Base-by-base conservation (phyloP, 2,888 invertebrate species). In the Caenorhabditis imperialis region DNA sequence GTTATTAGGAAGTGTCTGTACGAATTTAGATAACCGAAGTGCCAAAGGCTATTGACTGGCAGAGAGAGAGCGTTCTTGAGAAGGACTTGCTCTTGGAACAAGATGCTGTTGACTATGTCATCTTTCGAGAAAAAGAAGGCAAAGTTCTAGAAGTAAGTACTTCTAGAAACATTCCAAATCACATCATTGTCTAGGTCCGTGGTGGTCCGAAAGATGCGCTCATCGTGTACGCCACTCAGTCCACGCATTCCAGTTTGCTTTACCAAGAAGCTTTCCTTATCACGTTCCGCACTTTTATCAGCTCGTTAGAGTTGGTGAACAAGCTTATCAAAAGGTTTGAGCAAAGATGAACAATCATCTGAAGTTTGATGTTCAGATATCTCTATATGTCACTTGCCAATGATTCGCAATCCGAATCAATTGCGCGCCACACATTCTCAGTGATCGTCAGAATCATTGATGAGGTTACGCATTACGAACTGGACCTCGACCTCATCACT, bases 261-360 rank as follows among this genome's bases (percentile, higher is more conserved):
- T 96, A 94, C 90, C 95, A 95, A 91, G 98, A 99, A 91, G 97
- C 98, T 78, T 99, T 99, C 90, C 92, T 98, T 84, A 95, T 96
- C 60, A 99, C 98, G 73, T 99, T 98, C 90, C 79, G 85, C 27
- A 82, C 84, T 53, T 86, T 86, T 73, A 81, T 84, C 61, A 75
- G 81, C 23, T 80, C 82, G 12, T 57, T 77, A 42, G 85, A 85
- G 70, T 74, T 87, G 42, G 75, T 85, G 27, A 82, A 85, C 65
- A 85, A 85, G 70, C 81, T 86, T 23, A 79, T 85, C 42, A 79
- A 79, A 58, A 54, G 85, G 85, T 85, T 53, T 20, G 40, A 58
- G 16, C 3, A 65, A 48, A 40, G n/a, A 12, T 20, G n/a, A 18
- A 6, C 40, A 10, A 22, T 5, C 12, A 8, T 27, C 33, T 38